A percentile compares a stretch with the other conserved stretches of the same genome.
Evolutionary conservation across 2,797 vertebrate species (phyloP).

Genomic region (Urocyon cinereoargenteus): DNA sequence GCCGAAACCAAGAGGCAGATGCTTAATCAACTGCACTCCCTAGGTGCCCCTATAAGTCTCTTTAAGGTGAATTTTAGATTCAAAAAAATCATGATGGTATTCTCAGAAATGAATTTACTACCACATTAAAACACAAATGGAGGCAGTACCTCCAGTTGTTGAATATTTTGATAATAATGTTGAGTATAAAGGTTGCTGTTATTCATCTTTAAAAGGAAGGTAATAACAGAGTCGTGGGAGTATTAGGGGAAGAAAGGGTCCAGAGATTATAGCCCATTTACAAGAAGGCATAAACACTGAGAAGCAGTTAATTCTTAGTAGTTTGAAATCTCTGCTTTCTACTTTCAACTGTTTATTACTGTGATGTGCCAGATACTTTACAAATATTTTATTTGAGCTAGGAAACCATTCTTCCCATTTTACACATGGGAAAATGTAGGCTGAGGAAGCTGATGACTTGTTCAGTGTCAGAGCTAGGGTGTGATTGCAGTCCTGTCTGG

Average conservation of each 20-base stretch:
- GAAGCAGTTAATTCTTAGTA: not conserved
- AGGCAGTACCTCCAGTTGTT: not conserved
- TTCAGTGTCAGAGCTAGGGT: not conserved
- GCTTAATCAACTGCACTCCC: not conserved
- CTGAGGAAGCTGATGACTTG: not conserved
- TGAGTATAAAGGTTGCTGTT: not conserved
- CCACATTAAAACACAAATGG: not conserved
- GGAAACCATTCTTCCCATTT: not conserved
- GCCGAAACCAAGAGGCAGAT: not conserved
- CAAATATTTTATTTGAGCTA: conserved; percentile 16
- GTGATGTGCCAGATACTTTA: not conserved
- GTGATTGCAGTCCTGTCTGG: not conserved
- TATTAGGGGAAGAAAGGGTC: not conserved
- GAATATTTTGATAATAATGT: not conserved
- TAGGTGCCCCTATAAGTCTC: not conserved
- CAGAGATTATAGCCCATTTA: not conserved
- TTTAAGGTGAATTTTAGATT: not conserved
- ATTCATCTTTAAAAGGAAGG: not conserved
- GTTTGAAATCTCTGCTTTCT: conserved; percentile 1
- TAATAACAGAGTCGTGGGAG: not conserved
- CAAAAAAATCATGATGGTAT: not conserved
- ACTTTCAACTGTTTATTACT: not conserved
- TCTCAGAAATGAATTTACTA: conserved; percentile 6
- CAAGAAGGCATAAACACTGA: not conserved
- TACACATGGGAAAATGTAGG: not conserved